Base-by-base conservation (phyloP, 2,888 invertebrate genomes). In the Epinotia ramella region DNA sequence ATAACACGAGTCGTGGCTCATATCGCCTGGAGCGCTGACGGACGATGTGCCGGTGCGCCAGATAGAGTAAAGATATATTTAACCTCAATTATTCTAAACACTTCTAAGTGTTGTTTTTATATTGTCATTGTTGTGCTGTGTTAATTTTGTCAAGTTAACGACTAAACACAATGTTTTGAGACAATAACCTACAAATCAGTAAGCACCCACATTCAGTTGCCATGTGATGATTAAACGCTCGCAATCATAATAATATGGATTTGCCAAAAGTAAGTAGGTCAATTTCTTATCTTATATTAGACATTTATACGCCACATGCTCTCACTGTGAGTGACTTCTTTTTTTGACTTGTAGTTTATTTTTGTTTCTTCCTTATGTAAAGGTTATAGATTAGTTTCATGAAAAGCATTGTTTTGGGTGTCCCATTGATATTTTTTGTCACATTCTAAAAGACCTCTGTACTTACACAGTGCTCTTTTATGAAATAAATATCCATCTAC, bases 181-280 rank as follows among this genome's bases (percentile, higher is more conserved):
- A 81, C 80, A 86, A 80, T 87, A 88, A 89, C 88, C 89, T 89
- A 87, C 63, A 73, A 76, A 72, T 77, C 40, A 67, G 44, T 68
- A 69, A 72, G 66, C 46, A 72, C 63, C 33, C 73, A 74, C 76
- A 66, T 66, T 70, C 60, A 60, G 60, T 71, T 56, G 75, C 76
- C 77, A 75, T 76, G 76, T 76, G 76, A 73, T 76, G 53, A 68
- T 63, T 68, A 60, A 60, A 63, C 20, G 67, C 44, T 72, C 67
- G 62, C 73, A 65, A 72, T 76, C 62, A 66, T 72, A 80, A 80
- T 82, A 86, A 81, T 83, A 87, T 87, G 86, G 86, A 84, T 80
- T 81, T 73, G 79, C 77, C 73, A 80, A 82, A 83, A 80, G 87
- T 87, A 87, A 88, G 86, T 88, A 84, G 86, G 87, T 87, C 86